Conservation (phyloP, 2,113 vertebrate species). For the Tylochromis polylepis region DNA sequence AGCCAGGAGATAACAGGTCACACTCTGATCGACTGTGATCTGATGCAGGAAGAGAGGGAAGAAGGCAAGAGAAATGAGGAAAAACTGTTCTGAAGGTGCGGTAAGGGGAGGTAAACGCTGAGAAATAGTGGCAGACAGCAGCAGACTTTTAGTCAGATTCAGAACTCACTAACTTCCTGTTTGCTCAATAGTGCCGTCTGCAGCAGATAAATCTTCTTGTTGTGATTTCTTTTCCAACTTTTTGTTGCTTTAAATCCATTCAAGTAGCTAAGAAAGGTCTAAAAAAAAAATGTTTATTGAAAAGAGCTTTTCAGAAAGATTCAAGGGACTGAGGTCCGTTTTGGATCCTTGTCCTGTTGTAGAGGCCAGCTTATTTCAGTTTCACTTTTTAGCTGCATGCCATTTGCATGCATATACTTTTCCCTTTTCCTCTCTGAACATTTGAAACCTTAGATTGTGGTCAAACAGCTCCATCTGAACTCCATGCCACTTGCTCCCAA, state of each 20-base stretch:
- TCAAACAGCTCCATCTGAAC: not conserved
- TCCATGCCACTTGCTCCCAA: not conserved
- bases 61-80: not conserved
- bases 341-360: not conserved
- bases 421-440: not conserved
- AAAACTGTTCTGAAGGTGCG: not conserved
- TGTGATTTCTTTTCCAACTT: not conserved
- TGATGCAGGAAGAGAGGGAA: conserved; percentile 36
- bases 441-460: not conserved
- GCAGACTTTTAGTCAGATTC: not conserved
- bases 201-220: not conserved
- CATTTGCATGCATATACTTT: not conserved
- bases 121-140: not conserved
- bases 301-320: not conserved
- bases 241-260: not conserved
- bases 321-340: not conserved
- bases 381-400: not conserved
- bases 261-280: not conserved
- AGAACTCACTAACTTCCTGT: not conserved
- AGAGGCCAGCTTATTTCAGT: not conserved
- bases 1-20: conserved; percentile 81
- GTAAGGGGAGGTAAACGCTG: not conserved
- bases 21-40: conserved; percentile 87
- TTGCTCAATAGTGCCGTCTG: not conserved
- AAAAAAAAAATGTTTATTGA: not conserved